Base-by-base conservation (phyloP, 2,113 vertebrate species). In the Esox niger region DNA sequence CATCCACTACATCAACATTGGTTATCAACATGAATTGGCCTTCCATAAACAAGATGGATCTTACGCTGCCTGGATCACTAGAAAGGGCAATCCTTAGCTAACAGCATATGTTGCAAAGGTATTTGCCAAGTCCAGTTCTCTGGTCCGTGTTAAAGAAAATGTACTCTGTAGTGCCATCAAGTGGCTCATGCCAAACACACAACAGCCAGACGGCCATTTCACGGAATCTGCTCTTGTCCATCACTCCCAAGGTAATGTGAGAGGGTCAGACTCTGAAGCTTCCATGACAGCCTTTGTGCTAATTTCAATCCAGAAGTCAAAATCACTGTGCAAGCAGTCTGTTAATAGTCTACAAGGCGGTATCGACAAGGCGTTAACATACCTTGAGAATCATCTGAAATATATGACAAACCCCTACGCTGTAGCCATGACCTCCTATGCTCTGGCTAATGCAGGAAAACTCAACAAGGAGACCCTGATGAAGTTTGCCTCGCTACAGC, bases 81-180 rank as follows among this genome's bases (percentile, higher is more conserved):
- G 0, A 2, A 33, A 25, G 0, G 64, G 74, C 73, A 86, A 82
- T 68, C 81, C 78, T 26, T 86, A 82, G 84, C 31, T 98, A 69
- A 97, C 95, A 0, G 94, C 95, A 0, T 98, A 94, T 0, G 95
- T 98, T 30, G 87, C 85, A 57, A 98, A 97, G 79, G 90, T 98
- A 72, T 95, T 98, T 23, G 20, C 93, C 31, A 83, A 96, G 88
- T 90, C 94, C 0, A 17, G 20, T 62, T 72, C 61, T 2, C 25
- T 95, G 59, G 77, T 88, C 0, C 31, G 73, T 47, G 83, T 96
- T 2, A 32, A 92, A 0, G 71, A 58, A 0, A 0, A 88, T 0
- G 83, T 92, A 4, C 13, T 98, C 66, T 98, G 95, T 0, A 90
- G 89, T 0, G 92, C 93, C 0, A 38, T 95, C 4, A 95, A 94